Conservation (phyloP, 2,797 vertebrate genomes). For the Muraenolepis orangiensis region DNA sequence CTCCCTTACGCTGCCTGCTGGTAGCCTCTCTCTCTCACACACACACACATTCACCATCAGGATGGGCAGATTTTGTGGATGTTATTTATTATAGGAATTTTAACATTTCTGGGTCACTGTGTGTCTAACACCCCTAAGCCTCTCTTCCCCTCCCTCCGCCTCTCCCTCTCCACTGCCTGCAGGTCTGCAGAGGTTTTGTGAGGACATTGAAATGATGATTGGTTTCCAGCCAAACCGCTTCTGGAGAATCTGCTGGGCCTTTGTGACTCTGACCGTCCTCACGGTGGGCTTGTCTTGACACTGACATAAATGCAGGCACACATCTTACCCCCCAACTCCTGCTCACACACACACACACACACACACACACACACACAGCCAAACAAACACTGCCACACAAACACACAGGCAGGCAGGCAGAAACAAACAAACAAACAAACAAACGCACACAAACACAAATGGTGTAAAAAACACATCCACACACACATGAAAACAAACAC, state of each 20-base stretch:
- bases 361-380: slow-evolving; percentile 1
- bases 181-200: slow-evolving; percentile 96
- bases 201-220: slow-evolving; percentile 99
- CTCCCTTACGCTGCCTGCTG: no score
- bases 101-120: slow-evolving; percentile 6
- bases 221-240: slow-evolving; percentile 97
- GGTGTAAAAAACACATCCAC: background rate
- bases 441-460: background rate
- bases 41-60: background rate
- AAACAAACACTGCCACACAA: no score
- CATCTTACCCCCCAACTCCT: background rate
- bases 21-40: background rate
- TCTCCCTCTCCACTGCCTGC: slow-evolving; percentile 10
- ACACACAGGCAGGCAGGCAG: slow-evolving; percentile 14
- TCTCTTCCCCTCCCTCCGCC: background rate
- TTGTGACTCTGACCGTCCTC: slow-evolving; percentile 94
- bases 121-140: background rate
- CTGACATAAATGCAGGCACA: background rate
- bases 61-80: background rate
- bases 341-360: slow-evolving; percentile 11
- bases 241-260: slow-evolving; percentile 98
- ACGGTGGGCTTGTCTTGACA: slow-evolving; percentile 76
- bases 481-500: no score
- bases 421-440: slow-evolving; percentile 1
- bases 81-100: background rate